Evolutionary conservation across 2,888 invertebrate species (phyloP).

Genomic region (Norana najaformis): DNA sequence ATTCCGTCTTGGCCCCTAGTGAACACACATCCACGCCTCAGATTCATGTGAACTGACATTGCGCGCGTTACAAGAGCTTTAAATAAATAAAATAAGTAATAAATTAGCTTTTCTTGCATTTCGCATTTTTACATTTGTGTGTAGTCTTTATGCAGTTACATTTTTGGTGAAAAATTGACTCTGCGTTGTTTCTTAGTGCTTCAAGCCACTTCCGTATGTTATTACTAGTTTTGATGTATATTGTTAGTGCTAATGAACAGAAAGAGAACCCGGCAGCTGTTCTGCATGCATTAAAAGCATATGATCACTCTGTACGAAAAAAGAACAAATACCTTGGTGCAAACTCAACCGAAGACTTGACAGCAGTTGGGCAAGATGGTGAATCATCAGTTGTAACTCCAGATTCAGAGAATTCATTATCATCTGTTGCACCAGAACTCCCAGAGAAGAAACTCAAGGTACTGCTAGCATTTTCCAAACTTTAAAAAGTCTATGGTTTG

Average conservation of each 20-base stretch:
- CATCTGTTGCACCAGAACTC: background rate
- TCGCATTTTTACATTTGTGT: too few species aligned
- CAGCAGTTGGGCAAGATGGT: background rate
- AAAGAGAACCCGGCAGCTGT: conserved; percentile 99
- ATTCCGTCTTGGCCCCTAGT: too few species aligned
- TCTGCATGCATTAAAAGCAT: conserved; percentile 80
- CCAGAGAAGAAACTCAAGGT: background rate
- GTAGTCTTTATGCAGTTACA: too few species aligned
- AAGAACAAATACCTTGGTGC: conserved; percentile 59
- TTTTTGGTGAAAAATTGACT: too few species aligned
- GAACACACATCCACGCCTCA: too few species aligned
- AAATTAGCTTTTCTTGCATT: too few species aligned
- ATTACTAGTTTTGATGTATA: background rate
- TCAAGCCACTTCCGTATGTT: background rate
- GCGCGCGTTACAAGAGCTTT: too few species aligned
- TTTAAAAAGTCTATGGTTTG: background rate
- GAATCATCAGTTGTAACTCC: conserved; percentile 16
- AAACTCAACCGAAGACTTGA: conserved; percentile 37
- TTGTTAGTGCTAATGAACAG: conserved; percentile 74
- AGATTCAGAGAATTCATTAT: background rate
- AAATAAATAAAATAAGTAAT: too few species aligned
- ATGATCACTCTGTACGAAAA: conserved; percentile 58
- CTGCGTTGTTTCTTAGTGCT: background rate
- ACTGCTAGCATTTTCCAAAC: background rate
- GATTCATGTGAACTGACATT: too few species aligned